These are phyloP conservation scores for Vireo griseus DNA, from an alignment of 2,797 vertebrate species.

Conservation along the genomic window DNA sequence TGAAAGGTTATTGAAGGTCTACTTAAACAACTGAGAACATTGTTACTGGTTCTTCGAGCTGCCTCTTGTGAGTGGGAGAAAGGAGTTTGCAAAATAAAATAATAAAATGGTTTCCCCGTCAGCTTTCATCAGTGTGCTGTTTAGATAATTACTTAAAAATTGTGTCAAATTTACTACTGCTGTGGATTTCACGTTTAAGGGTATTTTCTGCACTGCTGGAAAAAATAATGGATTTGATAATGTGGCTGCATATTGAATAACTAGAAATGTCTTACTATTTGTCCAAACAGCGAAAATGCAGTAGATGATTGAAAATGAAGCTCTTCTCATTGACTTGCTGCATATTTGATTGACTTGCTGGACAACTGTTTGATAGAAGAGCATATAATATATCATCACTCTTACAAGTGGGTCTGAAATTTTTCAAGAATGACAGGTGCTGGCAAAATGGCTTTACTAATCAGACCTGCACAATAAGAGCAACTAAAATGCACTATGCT, in stretches of 20 bases:
- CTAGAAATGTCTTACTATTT: conserved; percentile 34
- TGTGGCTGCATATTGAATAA: conserved; percentile 12
- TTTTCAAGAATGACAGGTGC: conserved; percentile 8
- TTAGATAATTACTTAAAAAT: conserved; percentile 14
- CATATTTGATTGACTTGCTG: conserved; percentile 38
- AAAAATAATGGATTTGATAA: conserved; percentile 31
- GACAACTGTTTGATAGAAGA: conserved; percentile 33
- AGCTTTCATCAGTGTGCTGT: neutral
- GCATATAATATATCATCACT: neutral
- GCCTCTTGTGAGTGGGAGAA: neutral
- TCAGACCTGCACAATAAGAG: conserved; percentile 28
- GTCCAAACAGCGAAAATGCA: conserved; percentile 30
- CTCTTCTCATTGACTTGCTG: conserved; percentile 36
- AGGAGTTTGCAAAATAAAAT: neutral
- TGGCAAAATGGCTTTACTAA: conserved; percentile 29
- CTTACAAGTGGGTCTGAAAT: neutral
- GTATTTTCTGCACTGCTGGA: conserved; percentile 46
- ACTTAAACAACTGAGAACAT: neutral
- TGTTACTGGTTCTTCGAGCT: neutral
- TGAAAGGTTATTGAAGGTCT: neutral
- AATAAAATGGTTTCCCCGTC: neutral
- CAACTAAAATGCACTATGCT: neutral
- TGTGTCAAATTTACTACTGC: conserved; percentile 20
- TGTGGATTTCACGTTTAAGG: conserved; percentile 10
- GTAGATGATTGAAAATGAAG: conserved; percentile 42